Base-by-base conservation (phyloP, 2,888 invertebrate species). In the Cryptophagus acutangulus region DNA sequence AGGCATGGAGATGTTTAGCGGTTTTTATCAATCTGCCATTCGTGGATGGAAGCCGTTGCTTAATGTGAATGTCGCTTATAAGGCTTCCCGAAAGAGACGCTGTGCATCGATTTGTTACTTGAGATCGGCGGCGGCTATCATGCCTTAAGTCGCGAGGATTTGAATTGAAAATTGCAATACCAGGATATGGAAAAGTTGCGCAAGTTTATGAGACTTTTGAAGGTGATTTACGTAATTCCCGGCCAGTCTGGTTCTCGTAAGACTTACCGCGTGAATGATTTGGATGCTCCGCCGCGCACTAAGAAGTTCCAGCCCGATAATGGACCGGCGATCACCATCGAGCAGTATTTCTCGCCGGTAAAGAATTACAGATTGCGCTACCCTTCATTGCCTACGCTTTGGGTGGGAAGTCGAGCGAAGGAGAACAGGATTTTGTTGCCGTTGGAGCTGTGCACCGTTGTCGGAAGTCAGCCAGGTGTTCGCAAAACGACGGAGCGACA, bases 11-110 rank as follows among this genome's bases (percentile, higher is more conserved):
- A 81, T 95, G 61, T 94, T 94, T 86, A 81, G 87, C 43, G 97
- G 97, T 3, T 79, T 92, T 60, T 97, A 89, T 71, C 94, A 95
- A 68, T 87, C 90, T 5, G 90, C 92, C 0, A 79, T 92, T 47
- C 80, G 95, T 37, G 93, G 93, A 8, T 87, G 90, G 77, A 81
- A 79, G 54, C 87, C 89, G 36, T 86, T 84, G 66, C 70, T 99
- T 25, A 97, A 97, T 67, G 82, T 97, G 40, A 96, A 97, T 70
- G 83, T 88, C 25, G 81, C 84, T 0, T 85, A 89, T 59, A 88
- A 88, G 66, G 85, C 83, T 0, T 89, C 57, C 85, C 87, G 0
- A 77, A 67, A 31, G 58, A 63, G 5, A 74, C 77, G 38, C 51
- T 44, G 2, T 57, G 84, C 12, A 40, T 79, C 0, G 65, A 77